Evolutionary conservation across 2,888 invertebrate species (phyloP), one percentile per base, ranked within the genome.

Genomic region (Meganola albula): DNA sequence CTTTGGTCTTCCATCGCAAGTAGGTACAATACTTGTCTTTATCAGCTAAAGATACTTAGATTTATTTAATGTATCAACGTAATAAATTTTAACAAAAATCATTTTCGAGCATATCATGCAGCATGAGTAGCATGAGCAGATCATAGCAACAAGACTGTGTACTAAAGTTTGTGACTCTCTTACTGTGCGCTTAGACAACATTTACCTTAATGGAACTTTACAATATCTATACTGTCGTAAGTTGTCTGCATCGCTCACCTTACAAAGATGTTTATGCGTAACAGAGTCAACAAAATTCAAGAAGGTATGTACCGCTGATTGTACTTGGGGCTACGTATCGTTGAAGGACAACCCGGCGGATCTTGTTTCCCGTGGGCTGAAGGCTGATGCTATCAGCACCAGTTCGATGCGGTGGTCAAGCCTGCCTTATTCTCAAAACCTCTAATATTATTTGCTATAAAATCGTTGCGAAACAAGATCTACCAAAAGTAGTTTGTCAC

Each of bases 321-420:
- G 10, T 23, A 9, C 10, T n/a, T 27, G 27, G 27, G 1, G 27
- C 16, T 27, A 27, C 10, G 27, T 27, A 11, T 11, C 27, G 27
- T 27, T 18, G 18, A 27, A 27, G 18, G 20, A 27, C 20, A 27
- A 27, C 10, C 27, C 27, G 20, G 27, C 27, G 20, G 27, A 27
- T 12, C 27, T 27, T 27, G 27, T 27, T 27, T 27, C 27, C 8
- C 27, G 27, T 1, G 27, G 27, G 9, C 51, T 48, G 13, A 40
- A 21, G 14, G 47, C 51, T 36, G 37, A 44, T 16, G 16, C 12
- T 2, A 40, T 52, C 31, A 36, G 35, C 27, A 21, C 22, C 1
- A 37, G 12, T 8, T 4, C 21, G 0, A 26, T 55, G 12, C 55
- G 54, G 52, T 55, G 46, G 48, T 12, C 37, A 5, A 44, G 50